Conservation (phyloP, 2,888 invertebrate genomes). For the Carabus problematicus region DNA sequence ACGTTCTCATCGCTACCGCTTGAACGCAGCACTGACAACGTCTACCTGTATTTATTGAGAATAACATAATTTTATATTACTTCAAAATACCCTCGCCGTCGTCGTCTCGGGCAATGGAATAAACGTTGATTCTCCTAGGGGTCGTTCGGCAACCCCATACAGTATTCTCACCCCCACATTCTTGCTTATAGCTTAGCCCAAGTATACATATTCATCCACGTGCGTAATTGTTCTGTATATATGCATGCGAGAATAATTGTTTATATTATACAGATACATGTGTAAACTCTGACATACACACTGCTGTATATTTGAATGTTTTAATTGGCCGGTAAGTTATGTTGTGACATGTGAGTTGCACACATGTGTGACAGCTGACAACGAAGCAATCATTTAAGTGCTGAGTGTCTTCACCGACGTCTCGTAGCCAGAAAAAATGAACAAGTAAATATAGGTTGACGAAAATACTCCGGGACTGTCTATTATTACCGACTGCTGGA, state of each 20-base stretch:
- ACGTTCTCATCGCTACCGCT: constrained; percentile 35
- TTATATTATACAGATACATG: not conserved
- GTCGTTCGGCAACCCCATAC: constrained; percentile 15
- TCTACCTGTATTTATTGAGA: constrained; percentile 43
- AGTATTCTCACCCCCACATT: constrained; percentile 24
- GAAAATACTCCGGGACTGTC: constrained; percentile 18
- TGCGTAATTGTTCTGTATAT: constrained; percentile 44
- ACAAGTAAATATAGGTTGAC: constrained; percentile 31
- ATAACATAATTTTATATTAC: constrained; percentile 44
- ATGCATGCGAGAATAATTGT: not conserved
- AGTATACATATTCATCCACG: constrained; percentile 46
- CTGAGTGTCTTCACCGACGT: constrained; percentile 1
- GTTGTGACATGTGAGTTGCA: constrained; percentile 15
- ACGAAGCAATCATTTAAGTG: constrained; percentile 22
- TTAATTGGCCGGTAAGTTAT: constrained; percentile 39
- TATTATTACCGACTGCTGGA: constrained; percentile 5
- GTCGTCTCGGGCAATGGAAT: constrained; percentile 27
- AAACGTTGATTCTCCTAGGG: constrained; percentile 20
- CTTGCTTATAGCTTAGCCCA: not conserved
- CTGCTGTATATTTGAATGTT: constrained; percentile 10
- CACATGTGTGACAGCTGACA: constrained; percentile 37
- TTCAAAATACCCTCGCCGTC: constrained; percentile 38
- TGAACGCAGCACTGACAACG: constrained; percentile 8
- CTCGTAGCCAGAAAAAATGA: constrained; percentile 6
- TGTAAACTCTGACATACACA: not conserved